phyloP scores from a whole-genome alignment of 2,113 vertebrate genomes.

The Amblyopsis rosae region DNA sequence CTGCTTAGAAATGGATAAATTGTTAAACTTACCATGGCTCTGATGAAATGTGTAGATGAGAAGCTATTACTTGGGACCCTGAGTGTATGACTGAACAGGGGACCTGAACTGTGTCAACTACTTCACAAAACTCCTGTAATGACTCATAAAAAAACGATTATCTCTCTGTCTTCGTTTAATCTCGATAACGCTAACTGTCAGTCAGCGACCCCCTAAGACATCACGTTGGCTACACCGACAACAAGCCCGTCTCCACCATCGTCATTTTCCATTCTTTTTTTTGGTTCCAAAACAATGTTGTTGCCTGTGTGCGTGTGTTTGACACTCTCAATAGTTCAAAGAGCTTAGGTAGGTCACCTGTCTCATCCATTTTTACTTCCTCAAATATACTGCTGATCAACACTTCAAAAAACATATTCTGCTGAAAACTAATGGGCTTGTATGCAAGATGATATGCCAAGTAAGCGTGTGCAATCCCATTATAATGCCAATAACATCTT shows the following conservation, averaged over 20 bases:
- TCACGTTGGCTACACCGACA: neutral
- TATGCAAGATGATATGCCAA: too few relatives aligned
- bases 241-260: conserved; percentile 20
- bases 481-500: neutral
- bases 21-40: conserved; percentile 44
- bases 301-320: neutral
- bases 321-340: neutral
- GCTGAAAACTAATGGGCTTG: too few relatives aligned
- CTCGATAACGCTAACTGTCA: neutral
- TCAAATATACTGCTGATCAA: too few relatives aligned
- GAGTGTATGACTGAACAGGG: conserved; percentile 49
- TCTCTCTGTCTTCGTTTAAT: neutral
- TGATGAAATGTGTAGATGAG: conserved; percentile 5
- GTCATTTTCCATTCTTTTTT: conserved; percentile 39
- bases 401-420: too few relatives aligned
- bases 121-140: conserved; percentile 44
- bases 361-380: too few relatives aligned
- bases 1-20: too few relatives aligned
- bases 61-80: conserved; percentile 53
- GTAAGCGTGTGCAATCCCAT: neutral
- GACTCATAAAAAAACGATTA: conserved; percentile 45
- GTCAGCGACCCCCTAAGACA: conserved; percentile 27
- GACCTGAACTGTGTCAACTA: conserved; percentile 39
- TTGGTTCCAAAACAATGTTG: conserved; percentile 5
- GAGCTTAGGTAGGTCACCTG: too few relatives aligned